Evolutionary conservation across 1,140 invertebrate species (phyloP).

Genomic region (Neotoxoptera formosana): DNA sequence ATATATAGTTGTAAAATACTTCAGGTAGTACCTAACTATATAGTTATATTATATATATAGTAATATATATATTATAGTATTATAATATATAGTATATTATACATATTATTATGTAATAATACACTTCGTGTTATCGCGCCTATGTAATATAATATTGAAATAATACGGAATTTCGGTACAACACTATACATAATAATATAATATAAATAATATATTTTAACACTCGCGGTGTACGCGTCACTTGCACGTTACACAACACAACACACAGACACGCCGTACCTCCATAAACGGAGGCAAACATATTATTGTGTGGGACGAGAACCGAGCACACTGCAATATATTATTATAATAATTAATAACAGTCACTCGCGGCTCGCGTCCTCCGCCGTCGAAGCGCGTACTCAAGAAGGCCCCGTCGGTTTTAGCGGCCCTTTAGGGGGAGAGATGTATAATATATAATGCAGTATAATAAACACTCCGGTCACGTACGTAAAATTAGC

Average conservation of each 20-base stretch:
- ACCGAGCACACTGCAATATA: neutral
- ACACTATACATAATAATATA: neutral
- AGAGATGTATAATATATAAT: neutral
- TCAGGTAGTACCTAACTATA: no score
- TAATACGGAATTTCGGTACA: neutral
- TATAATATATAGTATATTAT: no score
- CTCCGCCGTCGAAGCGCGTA: neutral
- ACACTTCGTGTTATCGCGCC: neutral
- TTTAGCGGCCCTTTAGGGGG: neutral
- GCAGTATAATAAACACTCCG: neutral
- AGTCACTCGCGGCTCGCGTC: neutral
- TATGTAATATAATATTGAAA: neutral
- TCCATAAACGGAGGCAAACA: neutral
- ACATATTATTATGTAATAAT: neutral
- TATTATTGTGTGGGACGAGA: neutral
- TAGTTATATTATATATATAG: no score
- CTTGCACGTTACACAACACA: neutral
- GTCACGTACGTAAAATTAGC: conserved; percentile 28
- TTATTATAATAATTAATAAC: conserved; percentile 14
- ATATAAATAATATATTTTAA: neutral
- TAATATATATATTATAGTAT: no score
- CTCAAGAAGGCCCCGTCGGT: neutral
- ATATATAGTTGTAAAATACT: no score
- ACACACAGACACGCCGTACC: neutral
- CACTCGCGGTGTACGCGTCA: neutral